Evolutionary conservation across 2,113 vertebrate species (phyloP).

Genomic region (Lophochroa leadbeateri): DNA sequence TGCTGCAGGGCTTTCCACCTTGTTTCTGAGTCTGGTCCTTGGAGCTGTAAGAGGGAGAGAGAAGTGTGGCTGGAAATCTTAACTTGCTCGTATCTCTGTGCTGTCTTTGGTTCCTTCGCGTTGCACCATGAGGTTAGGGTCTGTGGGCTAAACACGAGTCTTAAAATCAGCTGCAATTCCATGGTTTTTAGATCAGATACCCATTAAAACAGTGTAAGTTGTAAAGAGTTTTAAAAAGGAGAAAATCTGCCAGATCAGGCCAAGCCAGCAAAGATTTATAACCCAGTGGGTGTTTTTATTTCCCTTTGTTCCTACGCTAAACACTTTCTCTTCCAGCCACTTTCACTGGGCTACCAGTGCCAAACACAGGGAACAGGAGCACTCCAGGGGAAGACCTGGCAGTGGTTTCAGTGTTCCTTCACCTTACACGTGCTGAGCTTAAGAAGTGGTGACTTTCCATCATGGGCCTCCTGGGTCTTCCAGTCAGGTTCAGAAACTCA

Average conservation of each 20-base stretch:
- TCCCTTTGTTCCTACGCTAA: not conserved
- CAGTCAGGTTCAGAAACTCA: not conserved
- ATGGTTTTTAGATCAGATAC: not conserved
- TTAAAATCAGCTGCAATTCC: not conserved
- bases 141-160: not conserved
- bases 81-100: accelerated
- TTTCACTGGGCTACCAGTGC: not conserved
- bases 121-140: not conserved
- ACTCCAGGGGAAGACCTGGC: not conserved
- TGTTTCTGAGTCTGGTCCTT: not conserved
- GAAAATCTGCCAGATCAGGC: not conserved
- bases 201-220: not conserved
- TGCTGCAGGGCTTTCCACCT: not conserved
- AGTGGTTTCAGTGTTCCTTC: not conserved
- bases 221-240: not conserved
- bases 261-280: not conserved
- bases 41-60: not conserved
- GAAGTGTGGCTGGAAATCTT: not conserved
- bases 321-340: not conserved
- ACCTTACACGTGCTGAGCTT: not conserved
- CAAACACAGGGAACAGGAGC: not conserved
- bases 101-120: not conserved
- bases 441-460: not conserved
- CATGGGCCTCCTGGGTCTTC: not conserved
- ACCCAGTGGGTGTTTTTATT: not conserved